Percentiles rank a stretch among this genome's conserved stretches.
Evolutionary conservation across 1,140 invertebrate species (phyloP).

Genomic region (Dendroctonus valens): DNA sequence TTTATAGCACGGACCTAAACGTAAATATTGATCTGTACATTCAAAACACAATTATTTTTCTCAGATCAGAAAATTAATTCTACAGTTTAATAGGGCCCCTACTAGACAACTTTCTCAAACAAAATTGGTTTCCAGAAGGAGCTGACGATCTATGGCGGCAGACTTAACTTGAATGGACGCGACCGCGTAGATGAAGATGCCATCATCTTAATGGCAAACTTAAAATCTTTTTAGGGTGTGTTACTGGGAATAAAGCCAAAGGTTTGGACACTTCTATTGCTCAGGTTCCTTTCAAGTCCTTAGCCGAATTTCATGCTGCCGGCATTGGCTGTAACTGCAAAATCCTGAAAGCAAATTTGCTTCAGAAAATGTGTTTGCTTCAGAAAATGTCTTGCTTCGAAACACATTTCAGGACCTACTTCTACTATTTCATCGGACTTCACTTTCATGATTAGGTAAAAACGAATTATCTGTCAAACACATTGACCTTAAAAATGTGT

Average conservation of each 20-base stretch:
- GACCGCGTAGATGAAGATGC: constrained; percentile 8
- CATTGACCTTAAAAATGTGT: background rate
- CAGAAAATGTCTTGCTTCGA: no score
- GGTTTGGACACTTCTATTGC: background rate
- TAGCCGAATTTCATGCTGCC: constrained; percentile 53
- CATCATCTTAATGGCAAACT: constrained; percentile 10
- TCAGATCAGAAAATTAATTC: constrained; percentile 9
- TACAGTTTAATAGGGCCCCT: constrained; percentile 5
- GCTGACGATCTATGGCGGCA: constrained; percentile 24
- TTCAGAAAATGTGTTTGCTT: no score
- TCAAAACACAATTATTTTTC: background rate
- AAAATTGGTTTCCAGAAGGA: background rate
- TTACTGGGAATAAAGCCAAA: background rate
- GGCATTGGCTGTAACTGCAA: constrained; percentile 45
- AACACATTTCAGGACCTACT: constrained; percentile 1
- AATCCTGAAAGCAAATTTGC: no score
- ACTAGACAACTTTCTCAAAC: constrained; percentile 2
- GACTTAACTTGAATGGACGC: constrained; percentile 1
- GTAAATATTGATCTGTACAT: no score
- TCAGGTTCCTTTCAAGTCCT: constrained; percentile 37
- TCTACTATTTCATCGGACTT: background rate
- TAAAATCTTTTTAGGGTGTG: constrained; percentile 13
- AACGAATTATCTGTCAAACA: background rate
- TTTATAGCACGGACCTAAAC: no score
- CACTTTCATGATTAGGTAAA: background rate